These are phyloP conservation scores for Chiridota heheva DNA, from an alignment of 35 echinoderm and acorn worm species.

Conservation along the genomic window DNA sequence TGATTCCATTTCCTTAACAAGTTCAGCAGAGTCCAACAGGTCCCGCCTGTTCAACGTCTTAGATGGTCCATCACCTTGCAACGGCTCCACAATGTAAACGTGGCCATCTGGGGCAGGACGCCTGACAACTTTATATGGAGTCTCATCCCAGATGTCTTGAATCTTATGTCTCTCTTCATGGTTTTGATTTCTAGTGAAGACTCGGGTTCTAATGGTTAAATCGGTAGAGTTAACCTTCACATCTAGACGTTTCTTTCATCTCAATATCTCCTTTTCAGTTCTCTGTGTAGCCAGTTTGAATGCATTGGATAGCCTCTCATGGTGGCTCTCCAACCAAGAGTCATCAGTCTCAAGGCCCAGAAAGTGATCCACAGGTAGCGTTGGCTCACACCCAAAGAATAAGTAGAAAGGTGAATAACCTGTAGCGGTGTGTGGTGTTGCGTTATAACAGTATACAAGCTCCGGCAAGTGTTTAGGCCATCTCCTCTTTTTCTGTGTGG, in stretches of 20 bases:
- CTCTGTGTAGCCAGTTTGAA: constrained; percentile 39
- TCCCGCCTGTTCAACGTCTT: constrained; percentile 50
- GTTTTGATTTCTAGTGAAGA: constrained; percentile 30
- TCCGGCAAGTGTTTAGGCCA: constrained; percentile 67
- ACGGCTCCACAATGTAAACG: constrained; percentile 46
- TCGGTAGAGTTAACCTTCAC: constrained; percentile 26
- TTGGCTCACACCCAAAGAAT: constrained; percentile 73
- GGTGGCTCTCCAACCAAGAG: constrained; percentile 57
- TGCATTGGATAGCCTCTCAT: constrained; percentile 42
- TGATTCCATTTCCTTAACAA: constrained; percentile 10
- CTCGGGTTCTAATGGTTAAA: constrained; percentile 50
- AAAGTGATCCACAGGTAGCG: constrained; percentile 57
- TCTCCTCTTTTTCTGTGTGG: constrained; percentile 51
- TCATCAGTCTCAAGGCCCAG: constrained; percentile 17
- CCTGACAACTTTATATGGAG: constrained; percentile 27
- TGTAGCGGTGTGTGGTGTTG: constrained; percentile 57
- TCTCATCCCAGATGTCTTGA: constrained; percentile 47
- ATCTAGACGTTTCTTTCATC: constrained; percentile 32
- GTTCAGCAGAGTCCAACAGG: constrained; percentile 37
- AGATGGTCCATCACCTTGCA: constrained; percentile 15
- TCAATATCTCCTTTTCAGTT: constrained; percentile 53
- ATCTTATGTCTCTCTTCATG: constrained; percentile 49
- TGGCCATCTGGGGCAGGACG: constrained; percentile 33
- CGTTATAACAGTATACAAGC: constrained; percentile 65
- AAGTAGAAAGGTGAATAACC: constrained; percentile 76